These are phyloP conservation scores for Zaprionus obscuricornis DNA, from an alignment of 2,888 invertebrate genomes.

Conservation along the genomic window DNA sequence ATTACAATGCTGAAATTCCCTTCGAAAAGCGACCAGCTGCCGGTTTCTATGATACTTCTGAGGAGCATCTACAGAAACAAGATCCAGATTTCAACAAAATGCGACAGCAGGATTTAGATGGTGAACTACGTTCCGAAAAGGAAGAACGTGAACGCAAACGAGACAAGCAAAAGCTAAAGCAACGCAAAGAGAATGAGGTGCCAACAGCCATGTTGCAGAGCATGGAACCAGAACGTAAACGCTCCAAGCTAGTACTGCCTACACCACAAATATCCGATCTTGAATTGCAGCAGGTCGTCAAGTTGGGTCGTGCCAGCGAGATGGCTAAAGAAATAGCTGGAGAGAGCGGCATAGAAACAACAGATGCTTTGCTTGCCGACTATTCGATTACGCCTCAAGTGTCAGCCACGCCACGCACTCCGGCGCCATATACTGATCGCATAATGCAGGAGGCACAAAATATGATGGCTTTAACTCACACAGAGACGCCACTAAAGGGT, in stretches of 20 bases:
- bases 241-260: slow-evolving; percentile 97
- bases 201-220: slow-evolving; percentile 94
- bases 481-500: slow-evolving; percentile 98
- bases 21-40: slow-evolving; percentile 97
- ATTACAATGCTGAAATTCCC: slow-evolving; percentile 98
- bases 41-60: slow-evolving; percentile 97
- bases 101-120: slow-evolving; percentile 96
- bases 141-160: slow-evolving; percentile 97
- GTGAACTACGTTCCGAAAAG: slow-evolving; percentile 94
- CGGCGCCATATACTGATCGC: slow-evolving; percentile 91
- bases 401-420: slow-evolving; percentile 92
- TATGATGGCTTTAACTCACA: slow-evolving; percentile 98
- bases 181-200: slow-evolving; percentile 97
- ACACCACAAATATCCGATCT: slow-evolving; percentile 98
- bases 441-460: slow-evolving; percentile 98
- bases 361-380: slow-evolving; percentile 94
- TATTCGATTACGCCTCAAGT: slow-evolving; percentile 92
- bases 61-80: slow-evolving; percentile 93
- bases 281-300: slow-evolving; percentile 95
- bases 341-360: slow-evolving; percentile 90
- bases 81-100: slow-evolving; percentile 95
- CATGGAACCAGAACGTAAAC: slow-evolving; percentile 94
- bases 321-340: slow-evolving; percentile 94
- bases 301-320: slow-evolving; percentile 95
- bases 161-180: slow-evolving; percentile 97